Evolutionary conservation across 23 tunicate genomes (phyloP), one percentile per base, ranked within the genome.

Genomic region (Corella eumyota): DNA sequence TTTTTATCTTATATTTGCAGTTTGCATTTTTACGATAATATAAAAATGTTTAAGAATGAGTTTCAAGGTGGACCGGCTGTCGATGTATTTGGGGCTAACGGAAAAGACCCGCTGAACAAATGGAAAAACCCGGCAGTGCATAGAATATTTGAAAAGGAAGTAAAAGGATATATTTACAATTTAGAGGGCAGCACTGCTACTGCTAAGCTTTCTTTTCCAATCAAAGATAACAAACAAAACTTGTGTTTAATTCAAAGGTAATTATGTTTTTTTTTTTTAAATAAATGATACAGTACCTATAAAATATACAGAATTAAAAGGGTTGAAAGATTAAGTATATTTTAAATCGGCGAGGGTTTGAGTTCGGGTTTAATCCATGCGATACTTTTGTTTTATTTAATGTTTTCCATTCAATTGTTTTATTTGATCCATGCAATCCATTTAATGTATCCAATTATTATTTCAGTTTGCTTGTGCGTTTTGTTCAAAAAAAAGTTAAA

Each of bases 21-120:
- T n/a, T n/a, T n/a, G n/a, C n/a, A n/a, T n/a, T n/a, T n/a, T n/a
- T n/a, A n/a, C n/a, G 65, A 60, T 32, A 6, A 7, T 6, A 9
- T n/a, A n/a, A n/a, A n/a, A 26, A 85, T 85, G 94, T 85, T 77
- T 57, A 85, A 85, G 50, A 69, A 85, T 56, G 83, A 85, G 58
- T 85, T 80, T 50, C 94, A 85, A 65, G 94, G 94, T 17, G 94
- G 94, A 0, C 46, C 81, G 3, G n/a, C 71, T 27, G 94, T 85
- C 22, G 94, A 85, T 68, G 74, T 85, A 34, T 76, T 85, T 32
- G 62, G 83, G 49, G 73, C 80, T n/a, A 72, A 66, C 49, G 94
- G 94, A 56, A 85, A 85, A 76, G 74, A 70, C 36, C 72, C 69
- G 29, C 58, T 69, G 0, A 49, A 40, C 27, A 85, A 85, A 36